Evolutionary conservation across 2,797 vertebrate species (phyloP), one percentile per base, ranked within the genome.

Genomic region (Taeniopygia guttata): DNA sequence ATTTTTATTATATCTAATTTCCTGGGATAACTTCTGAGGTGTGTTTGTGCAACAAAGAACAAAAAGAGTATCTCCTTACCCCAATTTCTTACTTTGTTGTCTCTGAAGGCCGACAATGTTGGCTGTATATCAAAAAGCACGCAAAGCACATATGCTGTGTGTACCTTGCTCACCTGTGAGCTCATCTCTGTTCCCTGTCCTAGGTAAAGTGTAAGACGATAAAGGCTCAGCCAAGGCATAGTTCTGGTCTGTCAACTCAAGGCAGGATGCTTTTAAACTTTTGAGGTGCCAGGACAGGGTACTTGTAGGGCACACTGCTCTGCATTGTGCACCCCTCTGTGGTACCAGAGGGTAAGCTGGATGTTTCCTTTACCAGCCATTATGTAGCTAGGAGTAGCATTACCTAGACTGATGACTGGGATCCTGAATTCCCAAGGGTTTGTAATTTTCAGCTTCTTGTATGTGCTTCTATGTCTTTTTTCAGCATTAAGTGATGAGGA

Each of bases 401-500:
- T 81, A 17, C 46, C 17, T 68, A 30, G 43, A 16, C 7, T 49
- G 54, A 49, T 3, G 6, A 46, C 26, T 7, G 38, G 45, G 66
- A 72, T 81, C 27, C 51, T 66, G 32, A 75, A 76, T 79, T 66
- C 22, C 56, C 55, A 29, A 11, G 29, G 30, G 34, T 81, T 62
- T 32, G 45, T 55, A 5, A 4, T 27, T 77, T 87, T 87, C 66
- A 92, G 29, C 26, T 73, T 55, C 78, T 43, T 54, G 11, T 36
- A 8, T 75, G 36, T 52, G 4, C 19, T 87, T 93, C 69, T 56
- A 4, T 74, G 45, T 13, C 34, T 94, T 45, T 91, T 87, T 73
- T n/a, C 94, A 99, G 98, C 97, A 52, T 95, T 99, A 84, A 98
- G 63, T 6, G 98, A 99, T 90, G 97, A 98, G 18, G 98, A 99